Conservation (phyloP, 2,797 vertebrate genomes). For the Cyclopterus lumpus region DNA sequence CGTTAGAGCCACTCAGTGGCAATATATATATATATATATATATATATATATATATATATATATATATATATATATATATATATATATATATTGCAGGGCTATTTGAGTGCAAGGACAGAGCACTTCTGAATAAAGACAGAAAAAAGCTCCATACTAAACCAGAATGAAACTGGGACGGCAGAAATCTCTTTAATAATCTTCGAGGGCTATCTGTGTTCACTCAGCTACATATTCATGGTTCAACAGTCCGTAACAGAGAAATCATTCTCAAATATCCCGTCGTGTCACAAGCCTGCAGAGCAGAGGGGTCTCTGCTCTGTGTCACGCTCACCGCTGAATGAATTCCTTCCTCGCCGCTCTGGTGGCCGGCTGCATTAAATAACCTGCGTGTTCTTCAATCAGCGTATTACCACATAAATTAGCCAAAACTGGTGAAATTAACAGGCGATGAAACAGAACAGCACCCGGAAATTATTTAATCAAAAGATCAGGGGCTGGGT, state of each 20-base stretch:
- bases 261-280: slow-evolving; percentile 17
- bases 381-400: not conserved
- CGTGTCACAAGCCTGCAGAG: not conserved
- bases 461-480: not conserved
- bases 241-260: not conserved
- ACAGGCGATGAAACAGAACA: not conserved
- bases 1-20: not conserved
- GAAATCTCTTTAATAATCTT: not conserved
- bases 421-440: slow-evolving; percentile 8
- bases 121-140: too few relatives aligned
- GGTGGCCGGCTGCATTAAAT: slow-evolving; percentile 1
- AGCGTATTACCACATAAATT: not conserved
- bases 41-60: too few relatives aligned
- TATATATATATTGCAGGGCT: too few relatives aligned
- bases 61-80: too few relatives aligned
- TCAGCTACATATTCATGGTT: not conserved
- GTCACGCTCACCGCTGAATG: slow-evolving; percentile 14
- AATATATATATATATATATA: too few relatives aligned
- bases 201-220: not conserved
- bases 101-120: too few relatives aligned
- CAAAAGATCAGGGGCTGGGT: not conserved
- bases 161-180: not conserved
- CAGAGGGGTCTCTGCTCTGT: not conserved
- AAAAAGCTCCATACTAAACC: not conserved
- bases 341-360: slow-evolving; percentile 4